Percentiles rank a stretch among this genome's conserved stretches.
Conservation (phyloP, 2,797 vertebrate species). For the Acanthiza pusilla region DNA sequence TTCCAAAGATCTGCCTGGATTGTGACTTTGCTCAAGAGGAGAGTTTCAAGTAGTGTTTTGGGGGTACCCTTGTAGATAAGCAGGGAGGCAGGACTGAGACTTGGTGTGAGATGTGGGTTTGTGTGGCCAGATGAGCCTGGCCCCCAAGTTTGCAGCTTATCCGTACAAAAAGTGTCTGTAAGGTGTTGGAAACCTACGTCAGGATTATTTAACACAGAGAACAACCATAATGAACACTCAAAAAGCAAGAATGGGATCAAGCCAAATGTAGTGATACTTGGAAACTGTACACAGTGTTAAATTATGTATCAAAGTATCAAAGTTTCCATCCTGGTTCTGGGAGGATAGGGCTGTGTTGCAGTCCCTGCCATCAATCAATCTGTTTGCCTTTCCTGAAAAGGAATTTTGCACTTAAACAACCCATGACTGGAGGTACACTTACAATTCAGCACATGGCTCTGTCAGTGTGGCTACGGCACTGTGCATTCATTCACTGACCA, state of each 20-base stretch:
- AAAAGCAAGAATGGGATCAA: neutral
- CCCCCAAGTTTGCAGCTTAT: neutral
- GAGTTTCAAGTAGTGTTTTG: neutral
- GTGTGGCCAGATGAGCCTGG: neutral
- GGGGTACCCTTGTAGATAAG: neutral
- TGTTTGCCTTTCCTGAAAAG: neutral
- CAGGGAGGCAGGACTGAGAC: neutral
- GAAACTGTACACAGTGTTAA: neutral
- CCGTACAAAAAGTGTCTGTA: neutral
- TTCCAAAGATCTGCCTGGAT: neutral
- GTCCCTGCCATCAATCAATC: neutral
- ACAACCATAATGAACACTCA: neutral
- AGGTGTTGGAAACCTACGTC: neutral
- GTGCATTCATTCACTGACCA: fast-evolving
- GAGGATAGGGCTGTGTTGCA: neutral
- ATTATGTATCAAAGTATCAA: neutral
- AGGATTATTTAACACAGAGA: neutral
- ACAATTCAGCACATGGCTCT: fast-evolving
- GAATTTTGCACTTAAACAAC: neutral
- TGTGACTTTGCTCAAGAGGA: neutral
- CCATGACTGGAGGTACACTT: neutral
- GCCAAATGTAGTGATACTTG: neutral
- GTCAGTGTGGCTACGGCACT: fast-evolving
- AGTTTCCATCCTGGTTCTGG: neutral
- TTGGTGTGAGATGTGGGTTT: neutral